Percentiles rank a stretch among this genome's conserved stretches.
phyloP scores from a whole-genome alignment of 2,797 vertebrate genomes.

The Betta splendens region DNA sequence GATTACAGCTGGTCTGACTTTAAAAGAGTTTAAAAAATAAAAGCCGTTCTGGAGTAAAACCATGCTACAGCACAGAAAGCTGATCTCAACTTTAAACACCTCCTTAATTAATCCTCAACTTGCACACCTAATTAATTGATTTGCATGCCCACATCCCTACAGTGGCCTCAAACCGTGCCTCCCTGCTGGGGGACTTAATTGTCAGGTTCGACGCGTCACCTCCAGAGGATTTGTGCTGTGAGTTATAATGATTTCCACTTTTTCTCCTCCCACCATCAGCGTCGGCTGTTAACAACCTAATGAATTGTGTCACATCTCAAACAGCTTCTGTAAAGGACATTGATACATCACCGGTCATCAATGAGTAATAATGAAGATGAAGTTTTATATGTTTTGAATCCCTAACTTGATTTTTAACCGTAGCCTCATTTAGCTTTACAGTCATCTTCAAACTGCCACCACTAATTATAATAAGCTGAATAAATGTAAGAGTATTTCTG shows the following conservation, averaged over 20 bases:
- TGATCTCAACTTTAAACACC: conserved; percentile 54
- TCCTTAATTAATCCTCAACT: conserved; percentile 70
- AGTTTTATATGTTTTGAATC: too few relatives aligned
- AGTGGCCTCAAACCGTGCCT: conserved; percentile 43
- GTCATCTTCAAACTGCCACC: too few relatives aligned
- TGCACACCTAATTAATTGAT: conserved; percentile 72
- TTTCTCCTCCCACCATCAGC: conserved; percentile 10
- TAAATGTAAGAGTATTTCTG: too few relatives aligned
- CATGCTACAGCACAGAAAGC: conserved; percentile 16
- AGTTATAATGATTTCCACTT: conserved; percentile 68
- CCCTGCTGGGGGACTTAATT: conserved; percentile 77
- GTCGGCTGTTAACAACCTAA: conserved; percentile 24
- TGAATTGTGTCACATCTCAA: conserved; percentile 26
- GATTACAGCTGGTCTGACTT: background rate
- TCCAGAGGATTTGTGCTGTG: conserved; percentile 60
- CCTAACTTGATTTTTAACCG: too few relatives aligned
- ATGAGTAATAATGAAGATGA: background rate
- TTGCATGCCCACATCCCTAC: conserved; percentile 47
- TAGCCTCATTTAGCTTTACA: too few relatives aligned
- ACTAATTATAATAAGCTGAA: too few relatives aligned
- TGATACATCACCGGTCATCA: background rate
- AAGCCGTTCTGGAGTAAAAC: background rate
- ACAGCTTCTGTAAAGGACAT: background rate
- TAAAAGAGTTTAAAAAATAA: conserved; percentile 23
- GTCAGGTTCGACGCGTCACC: conserved; percentile 67